A percentile compares a stretch with the other conserved stretches of the same genome.
Evolutionary conservation across 2,113 vertebrate genomes (phyloP).

Genomic region (Chloroceryle aenea): DNA sequence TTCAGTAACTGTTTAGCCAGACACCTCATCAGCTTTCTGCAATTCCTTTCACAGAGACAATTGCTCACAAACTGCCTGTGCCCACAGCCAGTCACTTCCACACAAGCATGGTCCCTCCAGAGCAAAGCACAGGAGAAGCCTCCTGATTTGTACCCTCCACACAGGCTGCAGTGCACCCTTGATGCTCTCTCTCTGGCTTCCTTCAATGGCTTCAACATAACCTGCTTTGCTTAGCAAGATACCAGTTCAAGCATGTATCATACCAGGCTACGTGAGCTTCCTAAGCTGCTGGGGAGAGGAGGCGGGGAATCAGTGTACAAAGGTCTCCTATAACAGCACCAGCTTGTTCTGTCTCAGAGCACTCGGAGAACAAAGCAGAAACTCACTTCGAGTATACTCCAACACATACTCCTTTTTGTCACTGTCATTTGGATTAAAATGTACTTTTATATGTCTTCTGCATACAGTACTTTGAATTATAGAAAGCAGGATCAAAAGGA

Average conservation of each 20-base stretch:
- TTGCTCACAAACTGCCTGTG: rapidly evolving
- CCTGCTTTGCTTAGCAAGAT: neutral
- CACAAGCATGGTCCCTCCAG: neutral
- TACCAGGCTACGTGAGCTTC: neutral
- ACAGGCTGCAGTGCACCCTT: neutral
- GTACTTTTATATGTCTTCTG: neutral
- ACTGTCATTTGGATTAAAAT: neutral
- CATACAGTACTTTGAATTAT: neutral
- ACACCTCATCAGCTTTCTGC: neutral
- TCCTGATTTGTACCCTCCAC: neutral
- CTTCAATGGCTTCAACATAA: neutral
- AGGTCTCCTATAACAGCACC: neutral
- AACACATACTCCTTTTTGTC: neutral
- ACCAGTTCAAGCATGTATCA: neutral
- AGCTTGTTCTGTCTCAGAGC: neutral
- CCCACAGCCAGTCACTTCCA: rapidly evolving
- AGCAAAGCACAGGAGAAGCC: neutral
- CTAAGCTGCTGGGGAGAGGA: neutral
- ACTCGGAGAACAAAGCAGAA: neutral
- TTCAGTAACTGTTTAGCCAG: neutral
- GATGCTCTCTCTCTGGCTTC: neutral
- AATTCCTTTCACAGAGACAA: rapidly evolving
- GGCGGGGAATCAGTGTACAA: neutral
- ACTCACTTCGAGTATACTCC: neutral
- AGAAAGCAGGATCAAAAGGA: neutral